These are phyloP conservation scores for Brachionus rubens DNA, from an alignment of 1,140 invertebrate species.

Conservation along the genomic window DNA sequence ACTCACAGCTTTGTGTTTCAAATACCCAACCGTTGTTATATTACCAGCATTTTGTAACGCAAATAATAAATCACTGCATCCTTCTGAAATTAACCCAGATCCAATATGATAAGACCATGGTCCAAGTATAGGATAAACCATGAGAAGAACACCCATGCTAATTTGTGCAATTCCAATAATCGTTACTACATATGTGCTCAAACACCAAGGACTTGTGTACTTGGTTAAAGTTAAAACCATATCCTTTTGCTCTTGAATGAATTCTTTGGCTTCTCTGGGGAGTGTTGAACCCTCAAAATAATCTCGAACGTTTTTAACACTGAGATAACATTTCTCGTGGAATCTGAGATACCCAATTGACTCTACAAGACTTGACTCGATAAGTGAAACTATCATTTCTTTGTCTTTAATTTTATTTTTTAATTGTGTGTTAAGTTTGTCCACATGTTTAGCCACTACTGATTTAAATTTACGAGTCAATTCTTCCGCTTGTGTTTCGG, in stretches of 20 bases:
- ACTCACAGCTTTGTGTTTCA: neutral
- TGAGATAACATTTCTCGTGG: neutral
- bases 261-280: constrained; percentile 14
- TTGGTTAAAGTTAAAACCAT: neutral
- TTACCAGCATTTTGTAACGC: neutral
- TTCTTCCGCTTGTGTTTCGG: neutral
- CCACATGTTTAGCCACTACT: neutral
- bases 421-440: neutral
- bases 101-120: neutral
- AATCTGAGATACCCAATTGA: neutral
- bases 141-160: neutral
- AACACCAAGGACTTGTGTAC: constrained; percentile 7
- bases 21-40: neutral
- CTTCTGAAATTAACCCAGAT: constrained; percentile 9
- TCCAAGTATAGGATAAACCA: neutral
- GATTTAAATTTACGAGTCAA: neutral
- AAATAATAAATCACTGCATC: neutral
- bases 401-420: neutral
- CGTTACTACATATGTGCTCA: neutral
- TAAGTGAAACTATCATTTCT: neutral
- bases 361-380: constrained; percentile 1
- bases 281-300: neutral
- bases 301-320: neutral
- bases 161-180: neutral
- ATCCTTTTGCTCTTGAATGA: constrained; percentile 14